phyloP scores from a whole-genome alignment of 2,888 invertebrate species.

The Alcis repandata region DNA sequence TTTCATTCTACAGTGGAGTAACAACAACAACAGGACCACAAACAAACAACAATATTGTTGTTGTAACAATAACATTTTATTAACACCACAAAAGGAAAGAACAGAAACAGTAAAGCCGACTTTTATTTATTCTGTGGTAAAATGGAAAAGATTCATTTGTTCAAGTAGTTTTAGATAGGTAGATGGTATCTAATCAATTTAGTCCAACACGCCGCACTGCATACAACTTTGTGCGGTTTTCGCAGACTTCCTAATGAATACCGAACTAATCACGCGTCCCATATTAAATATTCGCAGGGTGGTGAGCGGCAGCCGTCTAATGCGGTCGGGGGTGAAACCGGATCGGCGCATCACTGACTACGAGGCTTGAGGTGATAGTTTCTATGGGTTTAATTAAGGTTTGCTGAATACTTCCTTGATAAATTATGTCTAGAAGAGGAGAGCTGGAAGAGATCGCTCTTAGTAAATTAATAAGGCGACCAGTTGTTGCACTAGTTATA shows the following conservation, averaged over 20 bases:
- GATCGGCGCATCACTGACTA: constrained; percentile 16
- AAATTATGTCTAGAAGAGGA: too few species aligned
- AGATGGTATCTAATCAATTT: constrained; percentile 43
- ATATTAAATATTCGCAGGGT: constrained; percentile 61
- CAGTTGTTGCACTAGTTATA: too few species aligned
- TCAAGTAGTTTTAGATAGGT: too few species aligned
- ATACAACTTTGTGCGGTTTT: constrained; percentile 35
- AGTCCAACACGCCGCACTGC: constrained; percentile 5
- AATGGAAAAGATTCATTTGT: not conserved
- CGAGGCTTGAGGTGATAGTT: not conserved
- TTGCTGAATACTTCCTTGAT: not conserved
- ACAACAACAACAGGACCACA: too few species aligned
- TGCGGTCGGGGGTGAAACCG: constrained; percentile 52
- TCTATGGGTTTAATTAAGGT: not conserved
- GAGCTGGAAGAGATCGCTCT: too few species aligned
- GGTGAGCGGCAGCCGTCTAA: constrained; percentile 47
- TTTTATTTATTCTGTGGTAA: too few species aligned
- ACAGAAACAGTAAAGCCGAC: too few species aligned
- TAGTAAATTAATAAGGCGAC: too few species aligned
- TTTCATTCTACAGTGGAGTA: too few species aligned
- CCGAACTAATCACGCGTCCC: constrained; percentile 59
- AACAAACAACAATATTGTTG: too few species aligned
- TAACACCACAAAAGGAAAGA: too few species aligned
- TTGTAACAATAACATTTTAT: too few species aligned
- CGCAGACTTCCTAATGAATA: constrained; percentile 57